Evolutionary conservation across 2,113 vertebrate genomes (phyloP), one percentile per base, ranked within the genome.

Genomic region (Pluvialis apricaria): DNA sequence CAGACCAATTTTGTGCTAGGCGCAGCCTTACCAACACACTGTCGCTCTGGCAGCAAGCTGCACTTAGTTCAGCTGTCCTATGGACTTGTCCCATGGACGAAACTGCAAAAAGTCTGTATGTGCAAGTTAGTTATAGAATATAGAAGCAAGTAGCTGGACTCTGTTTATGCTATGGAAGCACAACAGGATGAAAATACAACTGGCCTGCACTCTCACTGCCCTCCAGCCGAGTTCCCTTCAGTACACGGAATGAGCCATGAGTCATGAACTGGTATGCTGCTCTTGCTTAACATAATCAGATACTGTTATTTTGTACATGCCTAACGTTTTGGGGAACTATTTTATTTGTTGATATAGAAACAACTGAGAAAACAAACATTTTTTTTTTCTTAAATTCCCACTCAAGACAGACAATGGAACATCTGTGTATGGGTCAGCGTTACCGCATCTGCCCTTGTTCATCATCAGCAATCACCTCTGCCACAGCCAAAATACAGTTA

Each of bases 81-180:
- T 17, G 13, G 69, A 28, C 44, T 68, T 13, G 24, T 34, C 42
- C 88, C 4, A 1, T 0, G 13, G n/a, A 78, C 21, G 60, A 22
- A 73, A n/a, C 38, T 18, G 21, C 51, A 32, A 57, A 4, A 40
- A 57, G 20, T 16, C 24, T 52, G 2, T 5, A 24, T 0, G 1
- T 15, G 17, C 2, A 5, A 49, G n/a, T 17, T 13, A 72, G 21
- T 11, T 54, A 47, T 2, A 75, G 29, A 51, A 4, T 64, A 4
- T 64, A 42, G 44, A 68, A 85, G 60, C 32, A 42, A 29, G 75
- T 2, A 78, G 29, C 26, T 65, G 44, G 38, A 19, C 44, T 42
- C 51, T 69, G 54, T 64, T 94, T 26, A 24, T 16, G 38, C 75
- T 45, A 4, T 2, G 1, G 17, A 64, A 87, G 21, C 19, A 38